Evolutionary conservation across 2,113 vertebrate genomes (phyloP).

Genomic region (Tenrec ecaudatus): DNA sequence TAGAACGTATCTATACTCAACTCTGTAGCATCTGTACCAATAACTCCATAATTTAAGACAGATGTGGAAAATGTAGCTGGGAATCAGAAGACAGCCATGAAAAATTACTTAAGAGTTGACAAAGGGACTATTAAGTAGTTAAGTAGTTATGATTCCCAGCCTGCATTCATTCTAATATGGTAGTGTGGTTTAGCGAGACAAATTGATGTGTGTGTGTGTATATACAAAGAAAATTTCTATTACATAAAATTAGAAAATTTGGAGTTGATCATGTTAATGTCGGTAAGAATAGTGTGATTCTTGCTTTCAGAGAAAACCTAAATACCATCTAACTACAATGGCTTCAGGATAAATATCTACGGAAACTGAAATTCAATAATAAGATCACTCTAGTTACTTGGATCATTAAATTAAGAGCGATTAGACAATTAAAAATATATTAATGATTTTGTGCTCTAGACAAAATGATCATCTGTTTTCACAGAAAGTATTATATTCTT

Average conservation of each 20-base stretch:
- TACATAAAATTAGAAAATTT: constrained; percentile 32
- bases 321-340: constrained; percentile 40
- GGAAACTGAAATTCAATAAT: not conserved
- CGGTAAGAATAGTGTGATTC: constrained; percentile 17
- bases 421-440: constrained; percentile 7
- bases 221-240: constrained; percentile 31
- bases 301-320: not conserved
- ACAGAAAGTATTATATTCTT: not conserved
- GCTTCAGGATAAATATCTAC: not conserved
- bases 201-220: not conserved
- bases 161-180: not conserved
- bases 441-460: not conserved
- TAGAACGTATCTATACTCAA: not conserved
- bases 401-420: constrained; percentile 2
- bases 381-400: not conserved
- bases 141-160: constrained; percentile 36
- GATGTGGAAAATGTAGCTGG: constrained; percentile 34
- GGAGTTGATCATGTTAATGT: constrained; percentile 28
- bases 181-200: not conserved
- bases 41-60: constrained; percentile 9
- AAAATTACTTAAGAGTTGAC: constrained; percentile 34
- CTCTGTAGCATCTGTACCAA: not conserved
- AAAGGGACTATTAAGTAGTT: constrained; percentile 37
- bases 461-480: not conserved
- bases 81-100: constrained; percentile 54